A percentile compares a stretch with the other conserved stretches of the same genome.
These are phyloP conservation scores for Cheumatopsyche charites DNA, from an alignment of 1,140 invertebrate genomes.

Conservation along the genomic window DNA sequence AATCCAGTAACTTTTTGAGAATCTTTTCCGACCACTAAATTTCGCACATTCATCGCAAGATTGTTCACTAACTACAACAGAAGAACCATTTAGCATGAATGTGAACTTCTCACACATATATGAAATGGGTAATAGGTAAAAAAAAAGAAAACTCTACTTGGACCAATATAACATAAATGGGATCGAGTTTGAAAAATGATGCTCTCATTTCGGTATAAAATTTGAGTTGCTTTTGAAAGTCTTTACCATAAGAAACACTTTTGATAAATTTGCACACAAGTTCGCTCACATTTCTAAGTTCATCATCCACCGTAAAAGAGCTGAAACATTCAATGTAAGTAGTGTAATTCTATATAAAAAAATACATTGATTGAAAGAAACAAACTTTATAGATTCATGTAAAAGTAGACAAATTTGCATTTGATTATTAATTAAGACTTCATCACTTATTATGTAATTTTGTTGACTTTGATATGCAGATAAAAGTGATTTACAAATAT, in stretches of 20 bases:
- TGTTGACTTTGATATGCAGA: constrained; percentile 67
- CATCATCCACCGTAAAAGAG: constrained; percentile 92
- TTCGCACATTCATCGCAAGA: constrained; percentile 74
- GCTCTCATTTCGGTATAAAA: constrained; percentile 93
- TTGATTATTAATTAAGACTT: constrained; percentile 83
- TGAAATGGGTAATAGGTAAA: too few species aligned
- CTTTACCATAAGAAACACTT: constrained; percentile 79
- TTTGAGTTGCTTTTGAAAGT: constrained; percentile 89
- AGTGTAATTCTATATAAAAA: constrained; percentile 7
- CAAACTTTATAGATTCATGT: constrained; percentile 92
- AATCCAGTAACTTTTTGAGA: constrained; percentile 83
- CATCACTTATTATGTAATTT: constrained; percentile 72
- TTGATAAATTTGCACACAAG: constrained; percentile 83
- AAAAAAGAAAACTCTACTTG: constrained; percentile 66
- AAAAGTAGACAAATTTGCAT: constrained; percentile 87
- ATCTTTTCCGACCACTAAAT: constrained; percentile 77
- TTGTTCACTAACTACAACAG: constrained; percentile 75
- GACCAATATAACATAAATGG: constrained; percentile 82
- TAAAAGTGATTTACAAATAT: constrained; percentile 84
- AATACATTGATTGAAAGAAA: constrained; percentile 39
- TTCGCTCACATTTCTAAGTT: constrained; percentile 82
- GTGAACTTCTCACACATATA: too few species aligned
- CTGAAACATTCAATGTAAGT: constrained; percentile 63
- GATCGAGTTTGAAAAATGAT: constrained; percentile 88
- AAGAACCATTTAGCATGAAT: too few species aligned